Evolutionary conservation across 2,113 vertebrate genomes (phyloP), one percentile per base, ranked within the genome.

Genomic region (Dasyurus viverrinus): DNA sequence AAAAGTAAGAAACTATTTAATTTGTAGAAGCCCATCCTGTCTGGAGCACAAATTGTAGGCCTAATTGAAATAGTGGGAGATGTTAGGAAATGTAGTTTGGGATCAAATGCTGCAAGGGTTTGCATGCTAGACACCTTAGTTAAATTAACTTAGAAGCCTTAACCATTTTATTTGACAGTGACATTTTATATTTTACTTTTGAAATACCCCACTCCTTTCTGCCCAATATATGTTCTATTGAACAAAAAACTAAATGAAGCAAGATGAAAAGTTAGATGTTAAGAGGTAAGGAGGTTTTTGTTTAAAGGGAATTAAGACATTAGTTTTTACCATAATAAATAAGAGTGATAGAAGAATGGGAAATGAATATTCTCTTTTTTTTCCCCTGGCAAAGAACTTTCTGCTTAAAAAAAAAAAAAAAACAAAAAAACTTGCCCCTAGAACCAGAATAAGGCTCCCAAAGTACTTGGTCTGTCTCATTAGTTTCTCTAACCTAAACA

Each of bases 241-340:
- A 84, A 84, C n/a, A 84, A 57, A 42, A 84, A 84, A 84, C 16
- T 53, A 89, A 95, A 68, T 55, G 50, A 47, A 93, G 47, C n/a
- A 94, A 89, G 92, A 57, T 16, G 0, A 9, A 93, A 11, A 89
- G 10, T 84, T 42, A 42, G 68, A 84, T 23, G 19, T 42, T 22
- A 84, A 84, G 68, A 22, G 19, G 16, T 84, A 84, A 84, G n/a
- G 68, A 84, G 6, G 6, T 42, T 84, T 84, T 8, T 42, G 6
- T 92, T 76, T 90, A 2, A 89, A 93, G 30, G 36, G 96, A 91
- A 46, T 19, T 25, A 47, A 2, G 54, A 90, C 94, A 26, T 91
- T 93, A 68, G n/a, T 23, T 84, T 68, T 68, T 10, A 50, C 2
- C 57, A 46, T 89, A 96, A 92, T 19, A 0, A 54, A 93, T 60